Percentiles rank a stretch among this genome's conserved stretches.
These are phyloP conservation scores for Rhizomys pruinosus DNA, from an alignment of 2,113 vertebrate species.

Conservation along the genomic window DNA sequence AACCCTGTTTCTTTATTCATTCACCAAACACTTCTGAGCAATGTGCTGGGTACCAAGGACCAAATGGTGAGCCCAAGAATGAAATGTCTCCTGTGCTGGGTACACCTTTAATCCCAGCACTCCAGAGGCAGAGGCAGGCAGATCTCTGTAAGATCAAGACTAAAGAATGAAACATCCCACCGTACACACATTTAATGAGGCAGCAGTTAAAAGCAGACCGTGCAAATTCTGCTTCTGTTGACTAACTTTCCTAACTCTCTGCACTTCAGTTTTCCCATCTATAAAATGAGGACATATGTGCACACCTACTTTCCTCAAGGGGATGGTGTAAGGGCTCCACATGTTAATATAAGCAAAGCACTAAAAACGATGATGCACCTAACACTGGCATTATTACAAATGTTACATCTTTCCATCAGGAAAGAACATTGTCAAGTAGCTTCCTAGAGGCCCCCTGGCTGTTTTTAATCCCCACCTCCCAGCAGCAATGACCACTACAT, in stretches of 20 bases:
- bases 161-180: no score
- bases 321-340: neutral
- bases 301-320: neutral
- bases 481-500: neutral
- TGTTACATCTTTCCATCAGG: neutral
- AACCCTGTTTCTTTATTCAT: neutral
- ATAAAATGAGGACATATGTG: neutral
- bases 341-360: neutral
- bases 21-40: slow-evolving; percentile 11
- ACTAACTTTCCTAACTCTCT: neutral
- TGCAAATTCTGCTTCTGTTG: neutral
- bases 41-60: neutral
- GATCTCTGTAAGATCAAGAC: no score
- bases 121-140: no score
- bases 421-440: neutral
- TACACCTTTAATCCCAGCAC: no score
- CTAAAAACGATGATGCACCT: neutral
- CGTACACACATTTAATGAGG: no score
- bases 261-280: slow-evolving; percentile 5
- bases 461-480: neutral
- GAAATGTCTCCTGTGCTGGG: neutral
- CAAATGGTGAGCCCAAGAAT: neutral
- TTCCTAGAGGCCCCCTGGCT: neutral
- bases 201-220: neutral
- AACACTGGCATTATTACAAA: neutral